Conservation (phyloP, 2,888 invertebrate species). For the Mayetiola destructor region DNA sequence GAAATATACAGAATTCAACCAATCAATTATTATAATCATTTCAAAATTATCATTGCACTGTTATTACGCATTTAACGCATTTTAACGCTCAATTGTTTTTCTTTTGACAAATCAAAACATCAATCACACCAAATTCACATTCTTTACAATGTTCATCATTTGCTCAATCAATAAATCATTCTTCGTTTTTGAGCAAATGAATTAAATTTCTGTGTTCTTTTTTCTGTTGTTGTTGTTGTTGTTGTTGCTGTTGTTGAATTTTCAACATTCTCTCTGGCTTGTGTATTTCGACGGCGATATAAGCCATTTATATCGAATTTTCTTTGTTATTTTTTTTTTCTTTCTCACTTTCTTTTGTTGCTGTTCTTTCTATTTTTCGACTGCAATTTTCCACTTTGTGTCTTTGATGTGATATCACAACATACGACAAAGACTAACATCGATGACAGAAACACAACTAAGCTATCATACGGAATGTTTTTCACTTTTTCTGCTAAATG, state of each 20-base stretch:
- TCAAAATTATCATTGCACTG: too few species aligned
- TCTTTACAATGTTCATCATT: too few species aligned
- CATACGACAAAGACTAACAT: constrained; percentile 7
- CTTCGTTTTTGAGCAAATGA: not conserved
- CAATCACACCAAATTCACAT: too few species aligned
- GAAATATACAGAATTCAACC: too few species aligned
- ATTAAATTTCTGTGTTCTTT: not conserved
- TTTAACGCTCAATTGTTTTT: too few species aligned
- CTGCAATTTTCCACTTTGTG: not conserved
- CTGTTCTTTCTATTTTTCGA: not conserved
- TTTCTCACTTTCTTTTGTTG: not conserved
- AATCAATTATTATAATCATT: too few species aligned
- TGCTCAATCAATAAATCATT: too few species aligned
- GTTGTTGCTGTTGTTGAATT: not conserved
- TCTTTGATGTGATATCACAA: not conserved
- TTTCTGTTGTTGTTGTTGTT: not conserved
- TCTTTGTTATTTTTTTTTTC: not conserved
- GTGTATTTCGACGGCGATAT: too few species aligned
- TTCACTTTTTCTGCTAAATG: too few species aligned
- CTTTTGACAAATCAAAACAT: too few species aligned
- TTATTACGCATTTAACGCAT: too few species aligned
- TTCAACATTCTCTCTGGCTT: not conserved
- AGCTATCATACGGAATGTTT: not conserved
- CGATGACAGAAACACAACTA: constrained; percentile 7
- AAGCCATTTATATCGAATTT: too few species aligned